A percentile compares a stretch with the other conserved stretches of the same genome.
Conservation (phyloP, 30 jellyfish, hydroid and myxozoan genomes). For the Chrysaora quinquecirrha region DNA sequence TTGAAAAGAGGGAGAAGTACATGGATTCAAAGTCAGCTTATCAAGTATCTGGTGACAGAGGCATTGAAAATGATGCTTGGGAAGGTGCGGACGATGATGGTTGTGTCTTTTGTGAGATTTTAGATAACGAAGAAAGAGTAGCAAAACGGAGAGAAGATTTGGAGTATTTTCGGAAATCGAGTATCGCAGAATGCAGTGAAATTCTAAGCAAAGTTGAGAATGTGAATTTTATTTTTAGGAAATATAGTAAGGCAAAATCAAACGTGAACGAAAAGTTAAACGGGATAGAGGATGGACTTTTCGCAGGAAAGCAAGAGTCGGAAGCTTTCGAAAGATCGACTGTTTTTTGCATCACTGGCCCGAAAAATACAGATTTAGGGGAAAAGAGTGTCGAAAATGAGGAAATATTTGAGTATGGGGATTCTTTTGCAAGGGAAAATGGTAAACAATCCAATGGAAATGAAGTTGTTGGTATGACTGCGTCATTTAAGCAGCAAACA, state of each 20-base stretch:
- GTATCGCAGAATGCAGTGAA: conserved; percentile 38
- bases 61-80: not conserved
- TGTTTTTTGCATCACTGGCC: not conserved
- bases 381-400: not conserved
- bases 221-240: conserved; percentile 28
- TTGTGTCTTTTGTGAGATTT: conserved; percentile 47
- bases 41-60: too few relatives aligned
- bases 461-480: too few relatives aligned
- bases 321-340: not conserved
- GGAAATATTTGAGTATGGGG: not conserved
- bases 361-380: not conserved
- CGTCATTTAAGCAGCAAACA: too few relatives aligned
- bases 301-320: not conserved
- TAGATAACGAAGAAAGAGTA: conserved; percentile 32
- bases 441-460: too few relatives aligned
- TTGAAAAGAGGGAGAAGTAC: too few relatives aligned
- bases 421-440: too few relatives aligned
- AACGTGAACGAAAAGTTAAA: not conserved
- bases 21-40: too few relatives aligned
- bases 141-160: conserved; percentile 49
- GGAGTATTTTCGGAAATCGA: conserved; percentile 42
- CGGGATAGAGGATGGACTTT: not conserved
- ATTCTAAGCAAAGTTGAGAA: conserved; percentile 42
- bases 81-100: conserved; percentile 16
- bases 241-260: not conserved